Base-by-base conservation (phyloP, 2,888 invertebrate genomes). In the Dryomyza anilis region DNA sequence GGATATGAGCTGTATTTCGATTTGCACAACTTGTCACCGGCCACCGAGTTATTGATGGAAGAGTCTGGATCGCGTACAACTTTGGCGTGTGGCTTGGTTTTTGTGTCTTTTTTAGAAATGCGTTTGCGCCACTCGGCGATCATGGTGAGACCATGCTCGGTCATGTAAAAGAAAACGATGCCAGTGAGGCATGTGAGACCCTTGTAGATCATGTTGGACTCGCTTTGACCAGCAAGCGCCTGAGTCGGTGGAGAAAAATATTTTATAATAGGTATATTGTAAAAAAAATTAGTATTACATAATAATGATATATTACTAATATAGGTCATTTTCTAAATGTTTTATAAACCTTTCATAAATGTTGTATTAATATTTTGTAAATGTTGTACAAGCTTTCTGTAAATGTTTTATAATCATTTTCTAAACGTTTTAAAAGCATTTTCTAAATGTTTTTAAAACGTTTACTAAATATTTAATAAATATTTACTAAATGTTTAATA, bases 1-100 rank as follows among this genome's bases (percentile, higher is more conserved):
- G 93, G 93, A 80, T 93, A 93, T 43, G 93, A 92, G n/a, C 93
- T 93, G 76, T 94, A 94, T 77, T 92, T 93, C 73, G 94, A 93
- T 82, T 93, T 94, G 79, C 94, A 94, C 21, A 92, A 88, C 71
- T 91, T 92, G 67, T 81, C 84, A 19, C 81, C 83, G 25, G 78
- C 79, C 64, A 76, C 78, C 0, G 78, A 82, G 70, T 79, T 83
- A 68, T 81, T 83, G 14, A 78, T 75, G 16, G 83, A 82, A 1
- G 81, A 79, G 56, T 83, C 84, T 0, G 81, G 88, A 75, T 92
- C 91, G 67, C 92, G 88, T 81, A 93, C 86, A 0, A 93, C 92
- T 70, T 90, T 86, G 14, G 78, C 81, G 2, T 81, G 76, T 5
- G 90, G 83, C 1, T 91, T 90, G 21, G 90, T 85, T 70, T 86